Evolutionary conservation across 2,888 invertebrate genomes (phyloP).

Genomic region (Saturnia pavonia): DNA sequence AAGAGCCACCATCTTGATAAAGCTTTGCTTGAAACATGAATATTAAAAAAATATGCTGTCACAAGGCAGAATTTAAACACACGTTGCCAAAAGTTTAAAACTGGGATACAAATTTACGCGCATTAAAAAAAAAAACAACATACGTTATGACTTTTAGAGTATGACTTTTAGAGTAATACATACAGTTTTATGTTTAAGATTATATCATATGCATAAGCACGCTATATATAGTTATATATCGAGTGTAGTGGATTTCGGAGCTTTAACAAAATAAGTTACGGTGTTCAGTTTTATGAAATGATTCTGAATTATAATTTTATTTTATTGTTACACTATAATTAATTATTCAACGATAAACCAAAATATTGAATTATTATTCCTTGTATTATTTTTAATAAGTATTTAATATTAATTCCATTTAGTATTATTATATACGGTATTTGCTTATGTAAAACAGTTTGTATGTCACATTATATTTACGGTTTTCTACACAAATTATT

Average conservation of each 20-base stretch:
- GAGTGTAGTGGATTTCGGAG: slow-evolving; percentile 37
- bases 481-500: slow-evolving; percentile 76
- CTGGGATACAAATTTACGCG: no score
- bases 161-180: no score
- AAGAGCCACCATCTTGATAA: no score
- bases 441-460: slow-evolving; percentile 58
- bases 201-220: background rate
- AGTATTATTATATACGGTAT: slow-evolving; percentile 27
- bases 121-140: no score
- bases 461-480: slow-evolving; percentile 75
- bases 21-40: no score
- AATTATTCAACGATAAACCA: slow-evolving; percentile 20
- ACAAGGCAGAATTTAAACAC: no score
- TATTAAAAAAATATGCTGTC: background rate
- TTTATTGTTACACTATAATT: slow-evolving; percentile 34
- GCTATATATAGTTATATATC: background rate
- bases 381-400: slow-evolving; percentile 22
- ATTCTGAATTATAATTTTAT: slow-evolving; percentile 27
- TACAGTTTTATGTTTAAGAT: no score
- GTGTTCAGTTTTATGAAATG: slow-evolving; percentile 39
- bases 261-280: slow-evolving; percentile 50
- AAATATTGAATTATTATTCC: slow-evolving; percentile 18
- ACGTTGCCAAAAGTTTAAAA: no score
- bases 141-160: no score
- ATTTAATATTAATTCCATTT: slow-evolving; percentile 45